Conservation (phyloP, 2,888 invertebrate genomes). For the Andrena praecox region DNA sequence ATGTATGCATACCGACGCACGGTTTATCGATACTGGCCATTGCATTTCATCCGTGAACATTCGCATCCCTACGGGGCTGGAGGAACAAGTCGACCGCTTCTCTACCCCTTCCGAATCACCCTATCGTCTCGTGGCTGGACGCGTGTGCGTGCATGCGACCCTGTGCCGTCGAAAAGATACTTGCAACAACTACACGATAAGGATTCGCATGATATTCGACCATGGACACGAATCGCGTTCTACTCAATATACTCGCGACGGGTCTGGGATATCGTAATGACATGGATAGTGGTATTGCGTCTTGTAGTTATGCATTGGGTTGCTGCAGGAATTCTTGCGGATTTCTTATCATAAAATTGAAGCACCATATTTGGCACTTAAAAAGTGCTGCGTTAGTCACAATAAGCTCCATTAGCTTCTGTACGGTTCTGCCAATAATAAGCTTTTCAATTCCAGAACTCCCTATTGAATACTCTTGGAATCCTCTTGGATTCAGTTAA, state of each 20-base stretch:
- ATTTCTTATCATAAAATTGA: too few relatives aligned
- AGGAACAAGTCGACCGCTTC: conserved; percentile 22
- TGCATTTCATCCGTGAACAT: conserved; percentile 72
- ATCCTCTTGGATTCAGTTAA: too few relatives aligned
- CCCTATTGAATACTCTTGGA: too few relatives aligned
- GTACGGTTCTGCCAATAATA: too few relatives aligned
- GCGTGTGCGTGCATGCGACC: conserved; percentile 6
- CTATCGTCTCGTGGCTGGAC: conserved; percentile 37
- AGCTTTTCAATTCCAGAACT: too few relatives aligned
- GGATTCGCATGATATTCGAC: conserved; percentile 47
- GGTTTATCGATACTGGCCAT: conserved; percentile 73
- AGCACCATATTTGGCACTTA: too few relatives aligned
- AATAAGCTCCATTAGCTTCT: too few relatives aligned
- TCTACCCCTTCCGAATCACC: conserved; percentile 39
- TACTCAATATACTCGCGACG: conserved; percentile 61
- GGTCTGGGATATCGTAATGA: conserved; percentile 58
- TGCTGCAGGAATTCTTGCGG: too few relatives aligned
- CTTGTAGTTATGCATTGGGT: conserved; percentile 35
- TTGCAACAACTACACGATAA: conserved; percentile 21
- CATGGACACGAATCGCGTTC: conserved; percentile 38
- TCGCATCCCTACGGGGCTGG: conserved; percentile 51
- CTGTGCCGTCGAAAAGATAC: conserved; percentile 9
- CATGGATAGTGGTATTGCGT: conserved; percentile 71
- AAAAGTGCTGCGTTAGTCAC: too few relatives aligned
- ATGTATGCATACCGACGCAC: conserved; percentile 43